phyloP scores from a whole-genome alignment of 2,888 invertebrate genomes.

The Acronicta alni region DNA sequence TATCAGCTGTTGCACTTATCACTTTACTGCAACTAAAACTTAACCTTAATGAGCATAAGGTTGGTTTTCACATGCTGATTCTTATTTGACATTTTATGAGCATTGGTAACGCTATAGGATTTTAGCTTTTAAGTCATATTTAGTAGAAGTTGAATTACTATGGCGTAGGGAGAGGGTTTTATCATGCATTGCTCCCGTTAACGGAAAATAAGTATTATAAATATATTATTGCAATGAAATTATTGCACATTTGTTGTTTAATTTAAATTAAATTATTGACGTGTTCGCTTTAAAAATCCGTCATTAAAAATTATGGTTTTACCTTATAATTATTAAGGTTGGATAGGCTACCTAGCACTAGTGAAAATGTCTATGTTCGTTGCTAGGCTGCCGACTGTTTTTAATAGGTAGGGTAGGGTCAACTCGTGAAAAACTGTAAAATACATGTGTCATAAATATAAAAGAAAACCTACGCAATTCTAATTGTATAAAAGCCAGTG shows the following conservation, averaged over 20 bases:
- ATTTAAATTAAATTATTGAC: background rate
- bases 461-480: too few relatives aligned
- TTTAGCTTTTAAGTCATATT: background rate
- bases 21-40: slow-evolving; percentile 11
- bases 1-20: slow-evolving; percentile 19
- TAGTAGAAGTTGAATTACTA: slow-evolving; percentile 6
- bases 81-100: background rate
- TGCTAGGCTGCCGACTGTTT: too few relatives aligned
- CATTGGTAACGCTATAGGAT: background rate
- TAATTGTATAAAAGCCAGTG: too few relatives aligned
- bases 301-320: too few relatives aligned
- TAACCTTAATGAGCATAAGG: rapidly evolving
- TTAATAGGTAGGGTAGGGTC: too few relatives aligned
- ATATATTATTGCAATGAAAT: slow-evolving; percentile 24
- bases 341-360: too few relatives aligned
- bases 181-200: slow-evolving; percentile 41
- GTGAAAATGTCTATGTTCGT: too few relatives aligned
- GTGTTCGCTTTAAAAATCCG: too few relatives aligned
- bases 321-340: too few relatives aligned
- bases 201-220: slow-evolving; percentile 38
- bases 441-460: too few relatives aligned
- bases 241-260: slow-evolving; percentile 5
- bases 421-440: too few relatives aligned
- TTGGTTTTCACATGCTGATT: background rate
- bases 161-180: slow-evolving; percentile 4